Conservation (phyloP, 2,888 invertebrate species). For the Nephrotoma flavescens region DNA sequence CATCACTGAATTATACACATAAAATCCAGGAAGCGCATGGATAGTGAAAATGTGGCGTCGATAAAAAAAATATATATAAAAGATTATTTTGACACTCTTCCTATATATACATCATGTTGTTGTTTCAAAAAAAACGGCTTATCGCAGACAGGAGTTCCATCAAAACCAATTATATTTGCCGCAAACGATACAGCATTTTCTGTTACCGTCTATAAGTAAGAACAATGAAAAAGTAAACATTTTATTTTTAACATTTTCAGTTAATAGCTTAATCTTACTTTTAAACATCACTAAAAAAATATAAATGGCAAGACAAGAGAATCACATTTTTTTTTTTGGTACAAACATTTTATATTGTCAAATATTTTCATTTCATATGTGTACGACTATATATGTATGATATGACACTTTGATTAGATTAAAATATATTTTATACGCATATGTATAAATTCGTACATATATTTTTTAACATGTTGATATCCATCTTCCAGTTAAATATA, state of each 20-base stretch:
- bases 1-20: too few species aligned
- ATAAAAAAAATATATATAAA: too few species aligned
- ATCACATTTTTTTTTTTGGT: background rate
- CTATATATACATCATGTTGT: background rate
- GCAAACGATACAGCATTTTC: background rate
- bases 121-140: background rate
- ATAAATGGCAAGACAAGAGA: background rate
- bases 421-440: background rate
- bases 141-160: background rate
- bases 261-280: background rate
- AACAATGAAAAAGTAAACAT: background rate
- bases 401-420: background rate
- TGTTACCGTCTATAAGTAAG: background rate
- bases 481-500: background rate
- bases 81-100: background rate
- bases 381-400: background rate
- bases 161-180: background rate
- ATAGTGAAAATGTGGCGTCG: too few species aligned
- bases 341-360: background rate
- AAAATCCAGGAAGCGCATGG: too few species aligned
- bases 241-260: background rate
- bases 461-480: background rate
- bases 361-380: background rate
- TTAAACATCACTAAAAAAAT: background rate
- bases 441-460: background rate